A percentile compares a stretch with the other conserved stretches of the same genome.
Conservation (phyloP, 2,797 vertebrate species). For the Paramormyrops hopkinsi region DNA sequence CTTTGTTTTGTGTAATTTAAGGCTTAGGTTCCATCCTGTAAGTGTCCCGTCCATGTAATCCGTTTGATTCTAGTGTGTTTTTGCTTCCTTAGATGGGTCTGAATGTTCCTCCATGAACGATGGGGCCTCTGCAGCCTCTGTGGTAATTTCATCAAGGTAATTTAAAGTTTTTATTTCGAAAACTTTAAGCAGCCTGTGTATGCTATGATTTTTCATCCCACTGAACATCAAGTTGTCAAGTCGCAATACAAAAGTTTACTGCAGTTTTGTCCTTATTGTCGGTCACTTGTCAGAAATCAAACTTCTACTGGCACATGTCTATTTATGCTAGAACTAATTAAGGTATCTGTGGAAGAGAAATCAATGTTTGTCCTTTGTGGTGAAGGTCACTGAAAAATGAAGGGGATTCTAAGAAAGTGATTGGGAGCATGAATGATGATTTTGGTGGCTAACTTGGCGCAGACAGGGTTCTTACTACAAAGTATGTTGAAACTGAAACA, state of each 20-base stretch:
- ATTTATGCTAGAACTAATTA: background rate
- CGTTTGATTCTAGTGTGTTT: background rate
- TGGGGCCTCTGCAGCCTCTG: slow-evolving; percentile 52
- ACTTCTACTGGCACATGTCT: background rate
- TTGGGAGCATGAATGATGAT: background rate
- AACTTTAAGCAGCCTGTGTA: background rate
- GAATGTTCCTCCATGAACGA: slow-evolving; percentile 57
- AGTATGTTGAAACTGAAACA: background rate
- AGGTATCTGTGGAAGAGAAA: background rate
- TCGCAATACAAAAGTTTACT: background rate
- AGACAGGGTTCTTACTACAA: background rate
- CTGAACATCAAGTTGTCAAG: background rate
- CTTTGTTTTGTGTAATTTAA: background rate
- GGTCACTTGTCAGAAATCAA: background rate
- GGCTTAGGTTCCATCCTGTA: background rate
- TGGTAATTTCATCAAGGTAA: slow-evolving; percentile 61
- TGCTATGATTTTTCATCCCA: background rate
- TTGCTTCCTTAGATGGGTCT: slow-evolving; percentile 56
- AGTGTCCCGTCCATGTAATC: background rate
- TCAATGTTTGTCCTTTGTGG: background rate
- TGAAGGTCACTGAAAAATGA: background rate
- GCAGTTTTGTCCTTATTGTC: background rate
- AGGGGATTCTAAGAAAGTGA: background rate
- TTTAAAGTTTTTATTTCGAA: slow-evolving; percentile 23
- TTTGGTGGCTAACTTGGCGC: background rate